phyloP scores from a whole-genome alignment of 2,888 invertebrate species.

The Stictocephala bisonia region DNA sequence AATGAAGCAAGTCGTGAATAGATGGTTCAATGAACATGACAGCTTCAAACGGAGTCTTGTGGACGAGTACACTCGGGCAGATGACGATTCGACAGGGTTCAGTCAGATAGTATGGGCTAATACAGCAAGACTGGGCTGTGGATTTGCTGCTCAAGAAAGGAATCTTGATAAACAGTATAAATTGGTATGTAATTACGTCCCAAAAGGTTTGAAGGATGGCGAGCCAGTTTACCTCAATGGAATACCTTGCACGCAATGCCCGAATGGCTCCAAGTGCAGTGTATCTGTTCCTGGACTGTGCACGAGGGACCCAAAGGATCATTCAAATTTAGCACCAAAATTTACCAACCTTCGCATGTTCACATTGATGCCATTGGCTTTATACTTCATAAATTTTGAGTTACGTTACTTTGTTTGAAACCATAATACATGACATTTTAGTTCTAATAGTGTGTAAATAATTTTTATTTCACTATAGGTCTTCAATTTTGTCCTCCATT shows the following conservation, averaged over 20 bases:
- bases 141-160: not conserved
- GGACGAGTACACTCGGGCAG: not conserved
- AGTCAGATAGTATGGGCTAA: constrained; percentile 45
- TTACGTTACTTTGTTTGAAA: no score
- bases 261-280: not conserved
- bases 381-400: no score
- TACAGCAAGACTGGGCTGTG: constrained; percentile 38
- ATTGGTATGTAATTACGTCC: constrained; percentile 47
- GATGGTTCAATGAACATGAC: constrained; percentile 39
- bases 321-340: no score
- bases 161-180: not conserved
- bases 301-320: no score
- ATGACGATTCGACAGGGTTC: not conserved
- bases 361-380: no score
- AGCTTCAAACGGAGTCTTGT: not conserved
- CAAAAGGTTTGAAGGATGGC: constrained; percentile 1
- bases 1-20: not conserved
- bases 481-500: no score
- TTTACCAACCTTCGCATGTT: no score
- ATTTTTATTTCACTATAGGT: no score
- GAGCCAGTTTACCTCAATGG: constrained; percentile 34
- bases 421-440: no score
- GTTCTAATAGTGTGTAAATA: no score
- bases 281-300: not conserved
- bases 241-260: not conserved